Base-by-base conservation (phyloP, 2,888 invertebrate species). In the Helleia helle region DNA sequence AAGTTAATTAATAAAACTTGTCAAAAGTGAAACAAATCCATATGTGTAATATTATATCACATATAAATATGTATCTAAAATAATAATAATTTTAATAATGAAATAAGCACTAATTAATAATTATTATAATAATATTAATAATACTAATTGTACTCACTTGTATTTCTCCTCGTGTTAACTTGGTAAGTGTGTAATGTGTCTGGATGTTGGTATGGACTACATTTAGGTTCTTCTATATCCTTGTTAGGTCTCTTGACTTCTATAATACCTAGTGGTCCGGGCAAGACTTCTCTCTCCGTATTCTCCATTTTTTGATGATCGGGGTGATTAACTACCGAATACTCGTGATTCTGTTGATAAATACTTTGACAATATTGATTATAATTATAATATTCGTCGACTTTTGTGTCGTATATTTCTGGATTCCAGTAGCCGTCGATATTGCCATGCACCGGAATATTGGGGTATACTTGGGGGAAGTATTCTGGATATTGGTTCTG, bases 371-470 rank as follows among this genome's bases (percentile, higher is more conserved):
- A 76, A 27, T 81, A 81, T 0, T 65, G 62, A 41, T 71, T 77
- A 44, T 77, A 79, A 25, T 65, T 67, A 26, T 80, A 79, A 36
- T 75, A 75, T 1, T 81, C 79, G 1, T 80, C 80, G 1, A 72
- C 59, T 48, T 76, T 77, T 7, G 79, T 79, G 36, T 76, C 71
- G 44, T 72, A 73, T 1, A 58, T 44, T 4, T 80, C 77, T 38
- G 69, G 72, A 12, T 54, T 69, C 77, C 79, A 80, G 52, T 79
- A 77, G 0, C 62, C 51, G 5, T 81, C 77, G 6, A 71, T 55
- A 27, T 74, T 76, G 1, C 62, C 34, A 28, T 73, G 73, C 12
- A 72, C 62, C 1, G 72, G 65, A 5, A 74, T 59, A 41, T 68
- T 76, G 0, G 70, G 59, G 28, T 77, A 80, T n/a, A n/a, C n/a